A percentile compares a stretch with the other conserved stretches of the same genome.
Conservation (phyloP, 2,888 invertebrate genomes). For the Heteromyza rotundicornis region DNA sequence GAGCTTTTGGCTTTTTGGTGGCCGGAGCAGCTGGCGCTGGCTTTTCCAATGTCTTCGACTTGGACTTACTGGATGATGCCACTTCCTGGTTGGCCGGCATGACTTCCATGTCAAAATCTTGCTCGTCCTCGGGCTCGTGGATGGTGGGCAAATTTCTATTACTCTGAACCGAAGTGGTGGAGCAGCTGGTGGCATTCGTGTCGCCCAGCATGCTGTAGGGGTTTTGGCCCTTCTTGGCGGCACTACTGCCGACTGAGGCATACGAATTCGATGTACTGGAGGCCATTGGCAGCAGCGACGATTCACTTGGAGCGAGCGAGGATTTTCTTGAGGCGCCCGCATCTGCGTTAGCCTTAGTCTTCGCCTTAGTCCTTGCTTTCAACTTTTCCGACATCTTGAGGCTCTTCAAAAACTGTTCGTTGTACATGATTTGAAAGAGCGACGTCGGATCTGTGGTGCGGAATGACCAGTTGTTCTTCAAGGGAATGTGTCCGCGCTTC, state of each 20-base stretch:
- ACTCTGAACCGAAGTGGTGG: too few relatives aligned
- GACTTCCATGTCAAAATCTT: too few relatives aligned
- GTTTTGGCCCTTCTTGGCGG: too few relatives aligned
- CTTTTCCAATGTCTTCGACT: too few relatives aligned
- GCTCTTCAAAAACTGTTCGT: neutral
- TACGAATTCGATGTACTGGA: conserved; percentile 9
- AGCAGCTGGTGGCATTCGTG: too few relatives aligned
- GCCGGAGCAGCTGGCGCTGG: neutral
- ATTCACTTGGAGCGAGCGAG: neutral
- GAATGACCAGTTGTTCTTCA: conserved; percentile 27
- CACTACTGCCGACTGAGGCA: too few relatives aligned
- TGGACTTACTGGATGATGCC: too few relatives aligned
- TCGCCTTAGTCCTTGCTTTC: neutral
- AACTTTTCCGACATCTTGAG: neutral
- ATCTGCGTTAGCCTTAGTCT: neutral
- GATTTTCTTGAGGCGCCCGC: neutral
- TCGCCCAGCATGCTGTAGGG: too few relatives aligned
- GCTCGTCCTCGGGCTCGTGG: too few relatives aligned
- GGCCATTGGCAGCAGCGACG: conserved; percentile 3
- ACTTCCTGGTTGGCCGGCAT: too few relatives aligned
- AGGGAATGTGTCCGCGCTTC: conserved; percentile 43
- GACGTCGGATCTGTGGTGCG: conserved; percentile 18
- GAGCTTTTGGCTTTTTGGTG: neutral
- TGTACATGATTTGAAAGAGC: conserved; percentile 10
- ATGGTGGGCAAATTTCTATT: too few relatives aligned